Conservation (phyloP, 1,140 invertebrate species). For the Plutomurus gul region DNA sequence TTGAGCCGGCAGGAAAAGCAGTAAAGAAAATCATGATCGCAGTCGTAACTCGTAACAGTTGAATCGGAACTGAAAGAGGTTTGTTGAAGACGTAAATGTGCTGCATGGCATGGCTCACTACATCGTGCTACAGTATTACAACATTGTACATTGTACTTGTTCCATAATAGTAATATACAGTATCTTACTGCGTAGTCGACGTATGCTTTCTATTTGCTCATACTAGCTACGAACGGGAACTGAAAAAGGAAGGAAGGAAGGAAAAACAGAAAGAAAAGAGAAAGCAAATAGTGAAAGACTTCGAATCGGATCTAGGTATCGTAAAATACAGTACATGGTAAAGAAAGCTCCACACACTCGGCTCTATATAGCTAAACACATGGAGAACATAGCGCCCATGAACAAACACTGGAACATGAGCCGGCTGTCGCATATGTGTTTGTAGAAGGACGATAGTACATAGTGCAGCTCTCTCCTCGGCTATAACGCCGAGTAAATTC, state of each 20-base stretch:
- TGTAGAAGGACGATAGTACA: no score
- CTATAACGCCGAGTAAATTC: no score
- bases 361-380: no score
- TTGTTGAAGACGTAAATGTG: neutral
- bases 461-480: no score
- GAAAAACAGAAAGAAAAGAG: neutral
- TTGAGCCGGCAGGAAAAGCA: neutral
- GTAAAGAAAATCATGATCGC: constrained; percentile 6
- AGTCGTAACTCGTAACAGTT: constrained; percentile 10
- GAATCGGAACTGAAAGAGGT: neutral
- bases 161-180: no score
- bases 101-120: neutral
- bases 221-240: no score
- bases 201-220: no score
- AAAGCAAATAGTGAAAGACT: constrained; percentile 1
- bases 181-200: no score
- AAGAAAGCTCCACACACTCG: neutral
- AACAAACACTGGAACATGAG: no score
- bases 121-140: neutral
- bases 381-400: no score
- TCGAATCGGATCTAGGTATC: constrained; percentile 5
- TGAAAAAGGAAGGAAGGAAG: neutral
- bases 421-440: no score
- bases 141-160: neutral
- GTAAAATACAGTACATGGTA: neutral